Percentiles rank a stretch among this genome's conserved stretches.
Conservation (phyloP, 2,113 vertebrate genomes). For the Cyanistes caeruleus region DNA sequence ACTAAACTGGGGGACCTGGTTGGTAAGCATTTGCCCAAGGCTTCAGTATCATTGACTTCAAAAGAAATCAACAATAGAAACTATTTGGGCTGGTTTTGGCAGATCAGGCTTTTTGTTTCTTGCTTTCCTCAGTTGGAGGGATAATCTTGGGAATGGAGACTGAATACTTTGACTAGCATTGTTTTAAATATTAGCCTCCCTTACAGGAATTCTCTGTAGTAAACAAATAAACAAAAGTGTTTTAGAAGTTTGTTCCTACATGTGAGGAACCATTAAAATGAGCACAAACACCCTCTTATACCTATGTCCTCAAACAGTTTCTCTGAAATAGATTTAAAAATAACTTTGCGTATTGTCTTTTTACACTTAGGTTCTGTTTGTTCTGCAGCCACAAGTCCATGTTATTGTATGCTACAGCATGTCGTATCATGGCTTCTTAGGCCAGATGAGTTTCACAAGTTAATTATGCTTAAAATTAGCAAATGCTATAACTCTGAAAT, state of each 20-base stretch:
- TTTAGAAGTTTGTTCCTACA: background rate
- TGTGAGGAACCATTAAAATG: background rate
- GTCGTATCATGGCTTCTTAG: background rate
- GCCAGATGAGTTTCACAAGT: background rate
- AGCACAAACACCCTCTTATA: background rate
- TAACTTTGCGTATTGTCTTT: background rate
- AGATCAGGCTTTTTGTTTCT: conserved; percentile 23
- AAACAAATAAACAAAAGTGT: conserved; percentile 6
- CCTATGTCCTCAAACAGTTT: background rate
- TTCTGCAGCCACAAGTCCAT: background rate
- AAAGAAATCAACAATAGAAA: conserved; percentile 23
- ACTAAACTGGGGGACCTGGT: background rate
- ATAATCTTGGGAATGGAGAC: background rate
- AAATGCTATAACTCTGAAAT: background rate
- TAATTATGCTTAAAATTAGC: background rate
- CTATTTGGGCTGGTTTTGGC: background rate
- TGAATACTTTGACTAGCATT: background rate
- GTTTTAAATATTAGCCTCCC: conserved; percentile 9
- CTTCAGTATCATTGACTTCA: conserved; percentile 14
- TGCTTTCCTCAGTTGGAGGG: background rate
- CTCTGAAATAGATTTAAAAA: background rate
- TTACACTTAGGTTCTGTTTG: background rate
- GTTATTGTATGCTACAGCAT: background rate
- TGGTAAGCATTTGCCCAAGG: conserved; percentile 17
- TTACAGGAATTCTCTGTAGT: conserved; percentile 5